A percentile compares a stretch with the other conserved stretches of the same genome.
These are phyloP conservation scores for Drosophila phalerata DNA, from an alignment of 2,888 invertebrate species.

Conservation along the genomic window DNA sequence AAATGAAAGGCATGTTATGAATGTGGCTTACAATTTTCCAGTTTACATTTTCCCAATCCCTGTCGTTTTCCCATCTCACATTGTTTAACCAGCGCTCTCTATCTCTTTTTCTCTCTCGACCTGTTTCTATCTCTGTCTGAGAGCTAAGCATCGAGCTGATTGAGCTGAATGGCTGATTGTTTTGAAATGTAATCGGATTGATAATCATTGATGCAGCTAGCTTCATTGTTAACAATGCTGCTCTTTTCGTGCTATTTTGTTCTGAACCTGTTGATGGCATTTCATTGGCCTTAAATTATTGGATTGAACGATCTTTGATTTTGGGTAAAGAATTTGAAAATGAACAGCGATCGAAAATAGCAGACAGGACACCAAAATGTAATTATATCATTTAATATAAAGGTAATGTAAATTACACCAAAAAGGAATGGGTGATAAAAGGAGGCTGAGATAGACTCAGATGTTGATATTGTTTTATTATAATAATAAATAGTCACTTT, in stretches of 20 bases:
- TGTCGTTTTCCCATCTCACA: neutral
- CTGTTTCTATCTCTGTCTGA: neutral
- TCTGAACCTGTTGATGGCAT: slow-evolving; percentile 26
- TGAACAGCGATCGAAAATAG: no score
- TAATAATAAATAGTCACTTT: no score
- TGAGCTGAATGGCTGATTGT: slow-evolving; percentile 45
- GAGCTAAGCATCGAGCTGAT: slow-evolving; percentile 6
- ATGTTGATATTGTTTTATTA: no score
- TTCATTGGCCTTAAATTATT: slow-evolving; percentile 27
- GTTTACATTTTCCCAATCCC: slow-evolving; percentile 30
- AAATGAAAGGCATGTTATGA: slow-evolving; percentile 60
- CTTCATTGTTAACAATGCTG: slow-evolving; percentile 29
- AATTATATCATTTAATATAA: no score
- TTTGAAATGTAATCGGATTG: slow-evolving; percentile 55
- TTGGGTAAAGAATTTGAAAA: no score
- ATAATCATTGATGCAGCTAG: slow-evolving; percentile 42
- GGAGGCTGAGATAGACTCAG: no score
- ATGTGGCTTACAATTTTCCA: slow-evolving; percentile 51
- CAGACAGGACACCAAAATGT: no score
- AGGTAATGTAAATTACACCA: no score
- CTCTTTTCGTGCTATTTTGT: slow-evolving; percentile 10
- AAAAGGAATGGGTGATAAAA: no score
- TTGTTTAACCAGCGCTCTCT: neutral
- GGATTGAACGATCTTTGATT: slow-evolving; percentile 10
- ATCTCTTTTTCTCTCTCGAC: neutral